Base-by-base conservation (phyloP, 2,888 invertebrate species). In the Drosophila dives region DNA sequence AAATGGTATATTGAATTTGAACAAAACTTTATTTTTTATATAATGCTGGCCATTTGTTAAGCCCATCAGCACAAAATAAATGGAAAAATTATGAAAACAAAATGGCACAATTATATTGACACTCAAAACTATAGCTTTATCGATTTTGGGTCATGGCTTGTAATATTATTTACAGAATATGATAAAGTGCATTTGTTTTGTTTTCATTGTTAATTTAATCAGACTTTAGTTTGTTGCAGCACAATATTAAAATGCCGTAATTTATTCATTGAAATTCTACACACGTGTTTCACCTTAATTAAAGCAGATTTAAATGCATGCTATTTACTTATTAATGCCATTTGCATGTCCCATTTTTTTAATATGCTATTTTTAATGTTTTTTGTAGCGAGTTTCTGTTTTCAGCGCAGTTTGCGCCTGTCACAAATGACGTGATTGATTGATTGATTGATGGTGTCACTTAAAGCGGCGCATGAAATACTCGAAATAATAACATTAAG, bases 381-480 rank as follows among this genome's bases (percentile, higher is more conserved):
- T 63, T 54, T 69, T 72, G 69, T 56, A 48, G 36, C 40, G 56
- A 36, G 64, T 17, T 51, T 50, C 61, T 36, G 45, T 45, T 64
- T 66, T 67, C 42, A 40, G 17, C 33, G 33, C 65, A 63, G 63
- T 68, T 64, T 45, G 36, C 11, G 58, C 53, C 53, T 74, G 81
- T 69, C 81, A 70, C 38, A 77, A 59, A 54, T 84, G 86, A 63
- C 69, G 72, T 80, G 81, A 86, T 82, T 81, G 83, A 77, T 80
- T 80, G 81, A 79, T 79, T 81, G 80, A 84, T 84, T 77, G 85
- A 85, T 85, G 84, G 75, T 85, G 85, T 80, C 86, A 81, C 80
- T 86, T 85, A 79, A 85, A 86, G 65, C 66, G 75, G 51, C 75
- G 64, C 61, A 64, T 55, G 54, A 72, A 76, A 78, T 70, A 60